phyloP scores from a whole-genome alignment of 2,113 vertebrate genomes.

The Stercorarius parasiticus region DNA sequence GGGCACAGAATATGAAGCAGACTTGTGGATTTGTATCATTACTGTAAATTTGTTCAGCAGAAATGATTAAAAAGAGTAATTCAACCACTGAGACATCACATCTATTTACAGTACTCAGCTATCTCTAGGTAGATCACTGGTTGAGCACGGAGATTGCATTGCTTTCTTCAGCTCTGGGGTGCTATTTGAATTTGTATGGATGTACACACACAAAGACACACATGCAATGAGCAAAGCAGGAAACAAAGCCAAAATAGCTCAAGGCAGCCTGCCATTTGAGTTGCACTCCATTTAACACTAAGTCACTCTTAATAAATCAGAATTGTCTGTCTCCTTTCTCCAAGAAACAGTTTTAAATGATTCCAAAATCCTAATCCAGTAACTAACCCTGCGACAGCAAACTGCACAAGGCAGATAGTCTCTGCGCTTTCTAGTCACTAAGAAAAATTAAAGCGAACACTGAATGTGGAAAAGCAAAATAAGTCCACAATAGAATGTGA shows the following conservation, averaged over 20 bases:
- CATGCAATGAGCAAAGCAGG: background rate
- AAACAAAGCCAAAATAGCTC: constrained; percentile 45
- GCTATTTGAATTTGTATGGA: background rate
- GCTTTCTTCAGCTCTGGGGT: background rate
- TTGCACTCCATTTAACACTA: constrained; percentile 39
- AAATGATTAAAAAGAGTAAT: background rate
- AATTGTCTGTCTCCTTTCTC: constrained; percentile 1
- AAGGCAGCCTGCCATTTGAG: constrained; percentile 7
- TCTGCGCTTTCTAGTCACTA: background rate
- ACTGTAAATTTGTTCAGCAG: background rate
- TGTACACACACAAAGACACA: background rate
- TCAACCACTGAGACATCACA: background rate
- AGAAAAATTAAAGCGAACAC: background rate
- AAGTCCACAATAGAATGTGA: background rate
- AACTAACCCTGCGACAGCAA: background rate
- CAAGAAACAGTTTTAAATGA: background rate
- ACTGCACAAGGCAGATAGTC: background rate
- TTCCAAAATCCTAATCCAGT: background rate
- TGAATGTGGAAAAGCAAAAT: background rate
- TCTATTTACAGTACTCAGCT: background rate
- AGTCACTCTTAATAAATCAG: constrained; percentile 55
- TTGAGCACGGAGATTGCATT: background rate
- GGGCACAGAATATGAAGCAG: background rate
- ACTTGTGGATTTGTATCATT: background rate
- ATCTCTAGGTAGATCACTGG: background rate